Base-by-base conservation (phyloP, 2,113 vertebrate species). In the Mus pahari region DNA sequence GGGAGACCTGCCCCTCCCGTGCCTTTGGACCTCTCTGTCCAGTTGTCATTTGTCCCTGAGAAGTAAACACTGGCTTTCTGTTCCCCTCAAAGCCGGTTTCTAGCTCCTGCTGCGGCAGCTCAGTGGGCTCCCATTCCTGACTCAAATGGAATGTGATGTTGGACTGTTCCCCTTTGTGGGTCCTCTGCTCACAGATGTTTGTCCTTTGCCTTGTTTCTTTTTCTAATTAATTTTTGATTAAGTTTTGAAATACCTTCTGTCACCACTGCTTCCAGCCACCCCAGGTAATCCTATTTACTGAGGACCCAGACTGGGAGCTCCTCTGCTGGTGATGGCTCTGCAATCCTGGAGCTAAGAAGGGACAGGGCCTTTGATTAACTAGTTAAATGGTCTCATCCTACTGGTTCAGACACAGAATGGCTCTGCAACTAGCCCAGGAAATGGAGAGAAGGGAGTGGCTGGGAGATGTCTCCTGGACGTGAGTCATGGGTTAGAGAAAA, bases 181-280 rank as follows among this genome's bases (percentile, higher is more conserved):
- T 96, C 92, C 10, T 95, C 97, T 91, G 97, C 82, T 97, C 97
- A 90, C 98, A 98, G 98, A 98, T 98, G 98, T 98, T 98, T 98
- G 97, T 98, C 98, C 98, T 98, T 98, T 98, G 98, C 98, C 98
- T 98, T 98, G 96, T 97, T 98, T 95, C 95, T 97, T 96, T 97
- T 98, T 83, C 98, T 98, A 98, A 99, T 98, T 98, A 98, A 98
- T 98, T 98, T 98, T 98, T 98, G 33, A 98, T 98, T 98, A 97
- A 97, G 60, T 96, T 98, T 98, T 96, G 97, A 97, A 98, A 96
- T 96, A 98, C 98, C 98, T 98, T 98, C 98, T 98, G 97, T 98
- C 98, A 98, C 93, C 82, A 60, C 88, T 91, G 58, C 91, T 96
- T 96, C 83, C 93, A 3, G 3, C 68, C 68, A 93, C 97, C 92